These are phyloP conservation scores for Stenotaenia linearis DNA, from an alignment of 2,888 invertebrate species.

Conservation along the genomic window DNA sequence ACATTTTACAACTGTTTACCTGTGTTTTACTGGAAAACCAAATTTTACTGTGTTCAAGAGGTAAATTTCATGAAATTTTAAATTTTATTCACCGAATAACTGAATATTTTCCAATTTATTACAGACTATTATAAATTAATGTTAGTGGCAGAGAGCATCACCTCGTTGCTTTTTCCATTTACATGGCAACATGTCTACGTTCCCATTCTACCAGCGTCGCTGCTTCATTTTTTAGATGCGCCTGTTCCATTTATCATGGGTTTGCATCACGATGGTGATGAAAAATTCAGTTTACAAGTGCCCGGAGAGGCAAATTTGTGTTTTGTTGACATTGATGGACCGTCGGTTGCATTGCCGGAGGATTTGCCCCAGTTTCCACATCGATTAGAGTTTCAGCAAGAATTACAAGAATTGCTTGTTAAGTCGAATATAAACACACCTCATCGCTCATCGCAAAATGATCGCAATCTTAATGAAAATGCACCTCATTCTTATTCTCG, in stretches of 20 bases:
- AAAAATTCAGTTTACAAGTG: slow-evolving; percentile 38
- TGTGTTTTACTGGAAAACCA: slow-evolving; percentile 95
- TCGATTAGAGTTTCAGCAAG: slow-evolving; percentile 75
- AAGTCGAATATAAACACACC: slow-evolving; percentile 56
- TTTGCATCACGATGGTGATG: slow-evolving; percentile 49
- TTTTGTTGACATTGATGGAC: slow-evolving; percentile 91
- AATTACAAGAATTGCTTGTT: slow-evolving; percentile 60
- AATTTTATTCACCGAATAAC: background rate
- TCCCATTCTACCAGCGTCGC: slow-evolving; percentile 89
- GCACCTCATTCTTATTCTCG: background rate
- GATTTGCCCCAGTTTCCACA: slow-evolving; percentile 92
- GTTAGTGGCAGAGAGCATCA: slow-evolving; percentile 92
- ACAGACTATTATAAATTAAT: slow-evolving; percentile 89
- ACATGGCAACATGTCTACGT: slow-evolving; percentile 99
- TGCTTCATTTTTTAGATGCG: slow-evolving; percentile 95
- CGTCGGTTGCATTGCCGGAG: slow-evolving; percentile 87
- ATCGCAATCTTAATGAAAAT: slow-evolving; percentile 30
- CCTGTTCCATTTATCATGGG: slow-evolving; percentile 99
- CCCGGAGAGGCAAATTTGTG: slow-evolving; percentile 68
- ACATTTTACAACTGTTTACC: slow-evolving; percentile 85
- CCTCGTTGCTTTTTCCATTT: slow-evolving; percentile 85
- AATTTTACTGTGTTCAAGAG: slow-evolving; percentile 84
- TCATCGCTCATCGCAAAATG: background rate
- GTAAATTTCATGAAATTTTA: slow-evolving; percentile 50
- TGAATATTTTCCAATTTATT: slow-evolving; percentile 40